A percentile compares a stretch with the other conserved stretches of the same genome.
These are phyloP conservation scores for Phrynosoma blainvillii DNA, from an alignment of 2,113 vertebrate genomes.

Conservation along the genomic window DNA sequence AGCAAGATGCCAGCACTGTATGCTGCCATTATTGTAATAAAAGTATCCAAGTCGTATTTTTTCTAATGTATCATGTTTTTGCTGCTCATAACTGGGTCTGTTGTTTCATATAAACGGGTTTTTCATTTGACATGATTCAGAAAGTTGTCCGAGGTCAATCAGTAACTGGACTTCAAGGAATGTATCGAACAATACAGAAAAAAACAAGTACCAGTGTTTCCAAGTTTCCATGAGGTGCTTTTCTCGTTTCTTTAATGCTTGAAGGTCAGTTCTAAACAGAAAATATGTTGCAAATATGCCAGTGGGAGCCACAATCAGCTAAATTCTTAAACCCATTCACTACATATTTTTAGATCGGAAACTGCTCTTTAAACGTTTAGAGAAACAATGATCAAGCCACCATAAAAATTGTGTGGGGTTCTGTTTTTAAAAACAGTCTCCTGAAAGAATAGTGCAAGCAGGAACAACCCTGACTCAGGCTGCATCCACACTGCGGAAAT, in stretches of 20 bases:
- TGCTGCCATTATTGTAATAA: constrained; percentile 55
- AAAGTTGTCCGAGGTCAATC: background rate
- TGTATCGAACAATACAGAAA: background rate
- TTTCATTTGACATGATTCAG: background rate
- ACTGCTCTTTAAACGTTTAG: background rate
- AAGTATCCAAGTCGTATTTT: constrained; percentile 32
- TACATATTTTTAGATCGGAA: background rate
- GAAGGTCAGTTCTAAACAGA: background rate
- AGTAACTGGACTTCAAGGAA: background rate
- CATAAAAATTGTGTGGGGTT: background rate
- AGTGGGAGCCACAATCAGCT: background rate
- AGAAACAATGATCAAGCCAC: background rate
- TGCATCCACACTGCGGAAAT: too few species aligned
- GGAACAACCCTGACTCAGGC: too few species aligned
- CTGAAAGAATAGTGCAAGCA: background rate
- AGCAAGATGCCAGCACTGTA: constrained; percentile 39
- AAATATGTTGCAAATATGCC: background rate
- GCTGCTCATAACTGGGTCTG: too few species aligned
- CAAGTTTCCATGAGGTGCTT: background rate
- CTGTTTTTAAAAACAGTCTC: background rate
- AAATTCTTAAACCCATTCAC: background rate
- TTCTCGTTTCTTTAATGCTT: background rate
- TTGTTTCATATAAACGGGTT: background rate
- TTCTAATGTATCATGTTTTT: constrained; percentile 33
- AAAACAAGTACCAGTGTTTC: background rate